Base-by-base conservation (phyloP, 1,140 invertebrate species). In the Adoxophyes honmai region DNA sequence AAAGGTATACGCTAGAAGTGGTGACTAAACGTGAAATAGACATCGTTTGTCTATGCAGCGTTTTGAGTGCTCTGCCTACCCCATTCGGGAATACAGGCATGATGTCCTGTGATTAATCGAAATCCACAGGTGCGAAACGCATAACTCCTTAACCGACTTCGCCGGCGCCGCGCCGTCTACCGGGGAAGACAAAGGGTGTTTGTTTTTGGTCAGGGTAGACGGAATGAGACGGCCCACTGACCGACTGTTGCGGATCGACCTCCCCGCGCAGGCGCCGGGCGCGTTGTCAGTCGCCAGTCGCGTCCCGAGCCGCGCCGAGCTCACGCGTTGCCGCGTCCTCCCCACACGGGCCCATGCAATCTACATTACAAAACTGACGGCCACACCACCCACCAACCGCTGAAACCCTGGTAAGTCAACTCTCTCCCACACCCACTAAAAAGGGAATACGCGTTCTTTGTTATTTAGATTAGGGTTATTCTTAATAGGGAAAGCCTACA, bases 161-260 rank as follows among this genome's bases (percentile, higher is more conserved):
- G 52, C 58, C 33, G 58, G 58, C 58, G 58, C 58, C 58, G 44
- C 4, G 34, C 52, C 16, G 58, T 60, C 58, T 60, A 33, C 51
- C 57, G 35, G 10, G 9, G 1, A 18, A 60, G 58, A 60, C 52
- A 55, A 60, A 60, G 52, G 38, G 37, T 55, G 42, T 54, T 55
- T 60, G 58, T 60, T 60, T 54, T 51, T 16, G 52, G 42, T 48
- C 42, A 54, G 21, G 21, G 21, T 28, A 28, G 21, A 28, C 21
- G 21, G 6, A 52, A 34, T 21, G 51, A 44, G 18, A 33, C 28
- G 48, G 35, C 57, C 57, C 38, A 59, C 36, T 59, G 57, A 59
- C 57, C 57, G 57, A 59, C n/a, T 59, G 21, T 28, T 28, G 21
- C 34, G 21, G 34, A 59, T 59, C 57, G 57, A 59, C 57, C 57